phyloP scores from a whole-genome alignment of 2,797 vertebrate species.

The Sternotherus odoratus region DNA sequence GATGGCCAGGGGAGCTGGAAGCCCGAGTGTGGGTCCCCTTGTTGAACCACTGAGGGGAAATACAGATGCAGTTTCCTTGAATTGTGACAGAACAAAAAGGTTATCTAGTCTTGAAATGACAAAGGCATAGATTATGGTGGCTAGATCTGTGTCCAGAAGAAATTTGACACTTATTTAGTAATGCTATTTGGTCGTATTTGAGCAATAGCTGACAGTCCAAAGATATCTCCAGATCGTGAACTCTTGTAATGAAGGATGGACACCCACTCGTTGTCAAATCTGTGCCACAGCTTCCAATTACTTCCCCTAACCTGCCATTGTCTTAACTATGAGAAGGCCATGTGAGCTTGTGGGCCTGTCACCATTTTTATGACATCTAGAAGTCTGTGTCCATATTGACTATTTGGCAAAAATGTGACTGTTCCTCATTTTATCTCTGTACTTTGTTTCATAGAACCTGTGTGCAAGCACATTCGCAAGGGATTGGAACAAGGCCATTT shows the following conservation, averaged over 20 bases:
- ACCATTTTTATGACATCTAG: not conserved
- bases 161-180: not conserved
- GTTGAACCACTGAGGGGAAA: not conserved
- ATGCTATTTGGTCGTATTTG: not conserved
- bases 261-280: not conserved
- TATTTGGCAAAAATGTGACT: not conserved
- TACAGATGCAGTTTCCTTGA: not conserved
- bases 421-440: not conserved
- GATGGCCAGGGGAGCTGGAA: no score
- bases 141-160: not conserved
- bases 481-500: conserved; percentile 88
- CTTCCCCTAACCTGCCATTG: accelerated
- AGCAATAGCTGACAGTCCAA: not conserved
- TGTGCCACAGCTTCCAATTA: not conserved
- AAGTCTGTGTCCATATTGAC: not conserved
- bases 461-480: conserved; percentile 91
- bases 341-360: not conserved
- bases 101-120: not conserved
- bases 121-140: not conserved
- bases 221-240: not conserved
- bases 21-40: not conserved
- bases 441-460: conserved; percentile 78
- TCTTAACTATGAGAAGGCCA: not conserved
- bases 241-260: not conserved
- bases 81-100: not conserved